Conservation (phyloP, 2,797 vertebrate species). For the Adrianichthys oophorus region DNA sequence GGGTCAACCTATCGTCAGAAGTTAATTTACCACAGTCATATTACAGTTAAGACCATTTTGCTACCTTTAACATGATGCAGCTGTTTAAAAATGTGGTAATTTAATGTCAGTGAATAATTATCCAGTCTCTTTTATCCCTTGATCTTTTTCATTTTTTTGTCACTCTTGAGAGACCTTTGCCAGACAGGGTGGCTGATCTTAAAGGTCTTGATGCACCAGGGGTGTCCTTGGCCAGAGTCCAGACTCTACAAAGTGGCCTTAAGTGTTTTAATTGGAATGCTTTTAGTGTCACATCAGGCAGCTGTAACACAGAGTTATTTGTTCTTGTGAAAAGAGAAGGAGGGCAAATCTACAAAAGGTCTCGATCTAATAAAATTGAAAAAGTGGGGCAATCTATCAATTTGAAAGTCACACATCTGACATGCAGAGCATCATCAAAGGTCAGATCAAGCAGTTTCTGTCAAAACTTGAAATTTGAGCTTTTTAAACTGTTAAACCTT, state of each 20-base stretch:
- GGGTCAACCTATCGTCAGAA: conserved; percentile 28
- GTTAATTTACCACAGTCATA: conserved; percentile 27
- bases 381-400: background rate
- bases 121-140: conserved; percentile 43
- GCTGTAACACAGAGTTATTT: conserved; percentile 2
- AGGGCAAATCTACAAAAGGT: conserved; percentile 11
- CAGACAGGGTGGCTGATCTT: conserved; percentile 7
- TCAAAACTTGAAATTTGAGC: background rate
- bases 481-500: conserved; percentile 3
- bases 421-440: background rate
- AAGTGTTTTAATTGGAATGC: conserved; percentile 21
- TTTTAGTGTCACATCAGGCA: conserved; percentile 9
- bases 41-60: conserved; percentile 7
- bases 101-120: conserved; percentile 52
- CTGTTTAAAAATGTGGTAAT: conserved; percentile 20
- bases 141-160: conserved; percentile 8
- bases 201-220: conserved; percentile 29
- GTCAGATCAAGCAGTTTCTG: conserved; percentile 1
- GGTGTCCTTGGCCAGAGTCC: conserved; percentile 18
- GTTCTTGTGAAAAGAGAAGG: background rate
- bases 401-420: conserved; percentile 3
- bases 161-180: background rate
- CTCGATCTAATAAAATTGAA: conserved; percentile 13
- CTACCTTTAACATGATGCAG: conserved; percentile 11
- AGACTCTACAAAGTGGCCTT: conserved; percentile 11